Evolutionary conservation across 37 sponge, comb jelly and placozoan genomes (phyloP).

Genomic region (Cliona cf. orientalis): DNA sequence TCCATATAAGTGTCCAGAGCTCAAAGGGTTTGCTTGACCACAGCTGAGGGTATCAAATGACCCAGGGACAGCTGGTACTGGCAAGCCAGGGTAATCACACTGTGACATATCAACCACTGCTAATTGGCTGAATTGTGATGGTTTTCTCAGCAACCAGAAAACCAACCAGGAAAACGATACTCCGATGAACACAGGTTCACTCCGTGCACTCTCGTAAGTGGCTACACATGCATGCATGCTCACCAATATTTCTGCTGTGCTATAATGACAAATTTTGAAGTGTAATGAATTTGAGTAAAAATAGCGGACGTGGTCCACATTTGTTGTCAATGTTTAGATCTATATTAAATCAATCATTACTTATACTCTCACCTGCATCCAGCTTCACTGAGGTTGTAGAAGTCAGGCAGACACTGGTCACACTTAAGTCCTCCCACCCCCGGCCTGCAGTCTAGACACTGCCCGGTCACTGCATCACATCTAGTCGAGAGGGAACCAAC

Average conservation of each 20-base stretch:
- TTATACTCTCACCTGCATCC: slow-evolving; percentile 11
- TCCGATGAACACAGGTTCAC: no score
- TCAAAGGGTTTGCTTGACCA: no score
- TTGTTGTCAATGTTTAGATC: no score
- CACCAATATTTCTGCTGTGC: background rate
- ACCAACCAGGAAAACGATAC: background rate
- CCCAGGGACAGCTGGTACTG: no score
- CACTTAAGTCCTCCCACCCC: slow-evolving; percentile 67
- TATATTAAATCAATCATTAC: no score
- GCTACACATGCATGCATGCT: slow-evolving; percentile 22
- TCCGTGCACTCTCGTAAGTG: background rate
- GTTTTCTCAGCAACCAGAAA: background rate
- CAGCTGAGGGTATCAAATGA: no score
- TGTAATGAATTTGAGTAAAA: no score
- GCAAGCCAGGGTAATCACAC: no score
- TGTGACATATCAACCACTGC: no score
- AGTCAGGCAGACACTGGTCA: slow-evolving; percentile 42
- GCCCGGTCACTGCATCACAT: slow-evolving; percentile 21
- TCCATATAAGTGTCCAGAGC: no score
- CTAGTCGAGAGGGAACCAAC: slow-evolving; percentile 12
- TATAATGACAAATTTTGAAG: background rate
- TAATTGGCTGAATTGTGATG: no score
- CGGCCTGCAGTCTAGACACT: slow-evolving; percentile 45
- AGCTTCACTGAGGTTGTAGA: slow-evolving; percentile 30
- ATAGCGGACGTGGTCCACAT: no score